phyloP scores from a whole-genome alignment of 2,113 vertebrate genomes.

The Regulus satrapa region DNA sequence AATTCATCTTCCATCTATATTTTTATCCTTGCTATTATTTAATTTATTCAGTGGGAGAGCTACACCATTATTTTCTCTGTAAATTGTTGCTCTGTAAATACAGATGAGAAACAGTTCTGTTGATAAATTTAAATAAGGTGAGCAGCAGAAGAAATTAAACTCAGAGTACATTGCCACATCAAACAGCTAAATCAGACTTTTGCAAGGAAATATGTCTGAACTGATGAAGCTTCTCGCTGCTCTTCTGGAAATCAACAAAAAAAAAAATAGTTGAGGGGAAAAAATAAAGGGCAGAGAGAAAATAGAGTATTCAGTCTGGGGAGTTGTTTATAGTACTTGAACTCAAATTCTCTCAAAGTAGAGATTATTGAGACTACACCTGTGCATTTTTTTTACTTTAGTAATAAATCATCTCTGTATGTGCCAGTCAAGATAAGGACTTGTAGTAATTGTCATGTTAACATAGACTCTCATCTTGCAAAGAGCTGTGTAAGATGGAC shows the following conservation, averaged over 20 bases:
- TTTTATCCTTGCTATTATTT: not conserved
- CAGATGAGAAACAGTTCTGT: not conserved
- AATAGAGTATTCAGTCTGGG: not conserved
- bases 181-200: not conserved
- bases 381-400: not conserved
- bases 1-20: not conserved
- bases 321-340: not conserved
- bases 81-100: constrained; percentile 4
- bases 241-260: not conserved
- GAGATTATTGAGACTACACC: not conserved
- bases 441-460: not conserved
- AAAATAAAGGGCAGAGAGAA: not conserved
- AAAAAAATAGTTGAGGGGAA: not conserved
- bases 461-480: not conserved
- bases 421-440: not conserved
- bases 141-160: not conserved
- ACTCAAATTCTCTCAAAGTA: not conserved
- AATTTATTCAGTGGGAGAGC: not conserved
- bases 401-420: not conserved
- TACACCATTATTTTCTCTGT: not conserved
- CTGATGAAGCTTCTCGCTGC: not conserved
- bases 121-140: not conserved
- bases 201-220: not conserved
- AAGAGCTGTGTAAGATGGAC: not conserved
- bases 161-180: not conserved